Conservation (phyloP, 2,797 vertebrate species). For the Pachyuromys duprasi region DNA sequence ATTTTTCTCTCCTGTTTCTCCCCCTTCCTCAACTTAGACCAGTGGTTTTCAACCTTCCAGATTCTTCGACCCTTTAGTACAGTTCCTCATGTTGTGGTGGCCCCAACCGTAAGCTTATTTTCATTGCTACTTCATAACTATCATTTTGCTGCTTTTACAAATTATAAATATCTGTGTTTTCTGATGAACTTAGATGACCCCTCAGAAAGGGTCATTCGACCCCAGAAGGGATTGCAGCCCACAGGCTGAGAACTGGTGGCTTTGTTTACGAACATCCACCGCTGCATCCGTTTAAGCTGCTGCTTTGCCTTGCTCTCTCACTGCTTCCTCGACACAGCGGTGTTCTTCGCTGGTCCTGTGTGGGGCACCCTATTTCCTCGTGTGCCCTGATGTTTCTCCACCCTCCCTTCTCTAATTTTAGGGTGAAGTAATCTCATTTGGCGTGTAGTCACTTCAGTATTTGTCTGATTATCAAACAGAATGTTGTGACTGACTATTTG, state of each 20-base stretch:
- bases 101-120: not conserved
- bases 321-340: rapidly evolving
- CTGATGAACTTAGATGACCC: not conserved
- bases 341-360: rapidly evolving
- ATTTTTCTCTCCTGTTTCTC: not conserved
- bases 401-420: not conserved
- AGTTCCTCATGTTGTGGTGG: not conserved
- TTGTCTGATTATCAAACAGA: not conserved
- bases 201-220: too few relatives aligned
- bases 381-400: rapidly evolving
- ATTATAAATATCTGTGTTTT: not conserved
- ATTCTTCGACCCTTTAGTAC: not conserved
- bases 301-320: not conserved
- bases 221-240: not conserved
- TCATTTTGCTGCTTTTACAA: not conserved
- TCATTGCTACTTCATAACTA: not conserved
- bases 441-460: not conserved
- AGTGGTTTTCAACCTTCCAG: too few relatives aligned
- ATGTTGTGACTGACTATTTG: not conserved
- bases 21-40: not conserved
- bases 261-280: not conserved
- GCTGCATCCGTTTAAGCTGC: not conserved
- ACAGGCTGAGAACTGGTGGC: not conserved
- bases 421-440: not conserved
- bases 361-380: rapidly evolving